These are phyloP conservation scores for Pangasius larnaudii DNA, from an alignment of 2,797 vertebrate genomes.

Conservation along the genomic window DNA sequence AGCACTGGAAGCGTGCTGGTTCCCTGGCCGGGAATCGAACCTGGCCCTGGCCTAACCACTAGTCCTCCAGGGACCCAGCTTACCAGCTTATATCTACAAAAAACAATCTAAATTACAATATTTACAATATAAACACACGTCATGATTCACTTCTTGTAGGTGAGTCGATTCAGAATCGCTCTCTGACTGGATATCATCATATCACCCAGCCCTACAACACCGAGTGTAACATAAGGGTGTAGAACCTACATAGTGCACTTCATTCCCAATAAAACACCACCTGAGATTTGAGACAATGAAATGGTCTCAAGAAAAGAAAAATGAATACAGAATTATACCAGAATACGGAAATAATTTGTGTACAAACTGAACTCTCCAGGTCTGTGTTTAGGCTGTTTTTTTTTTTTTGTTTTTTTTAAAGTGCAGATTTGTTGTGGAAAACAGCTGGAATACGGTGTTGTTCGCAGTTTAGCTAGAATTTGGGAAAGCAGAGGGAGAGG, in stretches of 20 bases:
- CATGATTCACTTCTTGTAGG: background rate
- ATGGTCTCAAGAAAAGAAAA: background rate
- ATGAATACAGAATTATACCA: background rate
- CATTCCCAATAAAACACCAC: background rate
- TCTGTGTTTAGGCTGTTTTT: background rate
- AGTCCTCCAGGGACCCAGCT: too few relatives aligned
- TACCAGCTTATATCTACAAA: background rate
- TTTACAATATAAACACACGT: background rate
- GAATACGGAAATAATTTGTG: background rate
- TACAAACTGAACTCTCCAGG: background rate
- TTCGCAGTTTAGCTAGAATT: background rate
- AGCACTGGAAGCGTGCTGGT: too few relatives aligned
- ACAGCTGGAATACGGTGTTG: background rate
- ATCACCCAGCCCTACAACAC: background rate
- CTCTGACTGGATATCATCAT: background rate
- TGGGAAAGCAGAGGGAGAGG: constrained; percentile 1
- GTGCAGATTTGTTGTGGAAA: background rate
- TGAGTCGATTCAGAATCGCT: background rate
- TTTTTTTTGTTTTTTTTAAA: background rate
- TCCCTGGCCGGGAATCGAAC: too few relatives aligned
- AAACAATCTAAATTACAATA: too few relatives aligned
- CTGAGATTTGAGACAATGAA: background rate
- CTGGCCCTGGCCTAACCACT: too few relatives aligned
- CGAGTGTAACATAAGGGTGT: background rate
- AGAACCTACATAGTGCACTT: background rate